Base-by-base conservation (phyloP, 1,140 invertebrate species). In the Drosophila bocqueti region DNA sequence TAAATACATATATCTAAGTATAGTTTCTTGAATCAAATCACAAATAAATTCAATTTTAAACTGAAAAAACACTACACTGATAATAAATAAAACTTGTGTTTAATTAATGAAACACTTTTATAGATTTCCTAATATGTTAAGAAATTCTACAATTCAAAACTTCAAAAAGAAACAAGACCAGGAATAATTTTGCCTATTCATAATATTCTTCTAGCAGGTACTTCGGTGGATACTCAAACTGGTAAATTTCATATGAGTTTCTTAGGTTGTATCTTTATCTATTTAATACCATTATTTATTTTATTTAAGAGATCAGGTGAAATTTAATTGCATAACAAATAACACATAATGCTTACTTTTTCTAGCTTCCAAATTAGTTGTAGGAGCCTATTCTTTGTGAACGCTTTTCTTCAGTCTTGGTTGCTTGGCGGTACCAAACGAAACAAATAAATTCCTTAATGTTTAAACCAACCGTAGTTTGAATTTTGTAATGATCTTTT, bases 1-100 rank as follows among this genome's bases (percentile, higher is more conserved):
- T 18, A 34, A 52, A 18, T 24, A 66, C 40, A 68, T 61, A 71
- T 26, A 31, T 60, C 24, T 60, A 59, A 59, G 66, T 73, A 50
- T 72, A 58, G 29, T 72, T 73, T 71, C 67, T 11, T 31, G 18
- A 45, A 36, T 55, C 45, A 43, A 52, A 54, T 16, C 9, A 10
- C 45, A 46, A 47, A 50, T 34, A 54, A 46, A 54, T 45, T 55
- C 8, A 67, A 36, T 54, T 71, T 71, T 67, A 54, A 66, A 26
- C 40, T 24, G 21, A 68, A 38, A 66, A 49, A 18, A 36, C 18
- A 29, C 31, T 26, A 36, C 38, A 45, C 31, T 67, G 21, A 36
- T 62, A 43, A 69, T 66, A 69, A 69, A 66, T 21, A 29, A 21
- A 49, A 34, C 7, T 31, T 34, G 13, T 8, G n/a, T 36, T 43